Conservation (phyloP, 30 jellyfish, hydroid and myxozoan genomes). For the Rhopilema esculentum region DNA sequence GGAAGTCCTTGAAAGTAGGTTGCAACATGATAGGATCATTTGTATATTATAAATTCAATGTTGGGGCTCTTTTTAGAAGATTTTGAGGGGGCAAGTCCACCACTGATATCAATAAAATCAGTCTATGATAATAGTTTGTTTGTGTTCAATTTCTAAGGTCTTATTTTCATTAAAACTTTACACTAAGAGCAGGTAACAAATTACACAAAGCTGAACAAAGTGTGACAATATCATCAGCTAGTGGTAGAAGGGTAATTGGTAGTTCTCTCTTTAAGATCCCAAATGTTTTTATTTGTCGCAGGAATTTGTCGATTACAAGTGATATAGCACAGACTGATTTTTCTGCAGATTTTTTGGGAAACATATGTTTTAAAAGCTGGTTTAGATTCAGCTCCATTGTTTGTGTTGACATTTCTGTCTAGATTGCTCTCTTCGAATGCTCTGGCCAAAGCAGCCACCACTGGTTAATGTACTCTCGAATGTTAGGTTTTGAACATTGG, state of each 20-base stretch:
- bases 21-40: not conserved
- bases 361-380: not conserved
- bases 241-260: constrained; percentile 60
- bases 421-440: not conserved
- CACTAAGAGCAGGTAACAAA: constrained; percentile 25
- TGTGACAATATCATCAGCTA: constrained; percentile 38
- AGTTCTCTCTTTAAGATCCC: constrained; percentile 43
- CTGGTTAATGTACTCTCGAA: not conserved
- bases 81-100: not conserved
- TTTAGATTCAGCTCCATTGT: constrained; percentile 19
- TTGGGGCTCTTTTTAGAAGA: not conserved
- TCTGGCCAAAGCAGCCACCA: constrained; percentile 16
- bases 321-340: too few species aligned
- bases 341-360: not conserved
- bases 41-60: not conserved
- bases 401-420: not conserved
- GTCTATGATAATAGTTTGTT: not conserved
- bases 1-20: not conserved
- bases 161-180: not conserved
- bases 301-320: too few species aligned
- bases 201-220: constrained; percentile 29
- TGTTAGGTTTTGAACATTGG: not conserved
- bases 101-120: not conserved
- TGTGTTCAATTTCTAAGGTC: not conserved
- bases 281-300: constrained; percentile 14